Percentiles rank a stretch among this genome's conserved stretches.
These are phyloP conservation scores for Phenganax subtilis DNA, from an alignment of 92 coral and sea anemone genomes.

Conservation along the genomic window DNA sequence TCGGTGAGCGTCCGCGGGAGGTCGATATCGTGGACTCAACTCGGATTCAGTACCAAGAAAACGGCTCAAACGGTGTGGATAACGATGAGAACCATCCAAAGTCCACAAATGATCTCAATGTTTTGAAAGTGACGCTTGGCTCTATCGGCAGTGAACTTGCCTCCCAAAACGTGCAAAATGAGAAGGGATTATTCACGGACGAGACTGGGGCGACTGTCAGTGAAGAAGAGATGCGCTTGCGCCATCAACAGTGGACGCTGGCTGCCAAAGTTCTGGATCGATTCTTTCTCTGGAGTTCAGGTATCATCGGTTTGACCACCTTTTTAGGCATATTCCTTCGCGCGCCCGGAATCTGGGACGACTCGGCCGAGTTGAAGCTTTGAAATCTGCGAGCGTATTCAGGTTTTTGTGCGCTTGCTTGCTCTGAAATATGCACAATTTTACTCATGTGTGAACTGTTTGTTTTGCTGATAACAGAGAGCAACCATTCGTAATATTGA, in stretches of 20 bases:
- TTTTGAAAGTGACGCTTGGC: constrained; percentile 24
- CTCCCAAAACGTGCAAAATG: constrained; percentile 10
- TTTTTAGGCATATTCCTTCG: constrained; percentile 53
- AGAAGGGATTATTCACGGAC: constrained; percentile 32
- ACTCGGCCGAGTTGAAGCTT: background rate
- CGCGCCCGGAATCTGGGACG: constrained; percentile 57
- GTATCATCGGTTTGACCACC: constrained; percentile 55
- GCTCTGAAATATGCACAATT: no score
- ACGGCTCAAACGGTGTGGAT: constrained; percentile 18
- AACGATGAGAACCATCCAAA: background rate
- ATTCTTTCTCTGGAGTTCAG: constrained; percentile 58
- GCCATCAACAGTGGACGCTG: constrained; percentile 75
- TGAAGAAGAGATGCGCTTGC: constrained; percentile 57
- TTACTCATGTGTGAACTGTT: no score
- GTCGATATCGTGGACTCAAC: constrained; percentile 4
- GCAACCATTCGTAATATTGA: no score
- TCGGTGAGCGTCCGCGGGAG: constrained; percentile 22
- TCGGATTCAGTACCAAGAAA: constrained; percentile 7
- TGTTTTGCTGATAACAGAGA: no score
- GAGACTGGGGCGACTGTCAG: constrained; percentile 66
- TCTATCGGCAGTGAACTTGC: constrained; percentile 22
- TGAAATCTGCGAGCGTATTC: background rate
- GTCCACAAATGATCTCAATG: constrained; percentile 5
- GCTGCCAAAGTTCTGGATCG: constrained; percentile 74
- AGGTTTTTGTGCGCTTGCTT: background rate